These are phyloP conservation scores for Tinamus major DNA, from an alignment of 2,797 vertebrate genomes.

Conservation along the genomic window DNA sequence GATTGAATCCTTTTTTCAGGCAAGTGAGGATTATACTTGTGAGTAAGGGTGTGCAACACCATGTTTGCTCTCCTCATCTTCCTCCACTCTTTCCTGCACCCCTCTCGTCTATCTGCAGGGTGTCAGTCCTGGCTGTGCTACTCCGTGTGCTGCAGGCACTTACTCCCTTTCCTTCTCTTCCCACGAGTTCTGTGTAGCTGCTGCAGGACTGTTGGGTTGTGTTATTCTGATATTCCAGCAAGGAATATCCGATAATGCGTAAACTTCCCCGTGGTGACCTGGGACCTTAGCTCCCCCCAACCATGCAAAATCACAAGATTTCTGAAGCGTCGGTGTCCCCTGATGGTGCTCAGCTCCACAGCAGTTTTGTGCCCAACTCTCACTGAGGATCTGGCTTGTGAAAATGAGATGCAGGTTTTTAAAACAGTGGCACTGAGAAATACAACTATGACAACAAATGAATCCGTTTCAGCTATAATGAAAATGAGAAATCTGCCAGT, in stretches of 20 bases:
- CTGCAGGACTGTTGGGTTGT: not conserved
- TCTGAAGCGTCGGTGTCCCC: not conserved
- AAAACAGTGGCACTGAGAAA: not conserved
- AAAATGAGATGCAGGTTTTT: not conserved
- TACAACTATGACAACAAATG: not conserved
- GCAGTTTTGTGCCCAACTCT: not conserved
- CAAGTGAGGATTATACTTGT: not conserved
- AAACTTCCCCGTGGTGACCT: not conserved
- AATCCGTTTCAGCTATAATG: not conserved
- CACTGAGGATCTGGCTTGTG: not conserved
- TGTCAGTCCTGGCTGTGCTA: accelerated
- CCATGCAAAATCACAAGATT: not conserved
- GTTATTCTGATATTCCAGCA: not conserved
- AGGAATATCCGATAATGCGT: not conserved
- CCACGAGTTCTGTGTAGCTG: not conserved
- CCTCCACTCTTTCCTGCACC: not conserved
- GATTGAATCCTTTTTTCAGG: not conserved
- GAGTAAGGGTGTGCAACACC: not conserved
- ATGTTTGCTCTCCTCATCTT: not conserved
- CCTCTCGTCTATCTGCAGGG: not conserved
- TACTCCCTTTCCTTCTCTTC: not conserved
- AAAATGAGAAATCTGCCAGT: not conserved
- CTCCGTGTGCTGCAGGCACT: not conserved
- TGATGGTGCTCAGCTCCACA: not conserved
- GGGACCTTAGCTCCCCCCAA: not conserved